Evolutionary conservation across 1,140 invertebrate species (phyloP), one percentile per base, ranked within the genome.

Genomic region (Lineus longissimus): DNA sequence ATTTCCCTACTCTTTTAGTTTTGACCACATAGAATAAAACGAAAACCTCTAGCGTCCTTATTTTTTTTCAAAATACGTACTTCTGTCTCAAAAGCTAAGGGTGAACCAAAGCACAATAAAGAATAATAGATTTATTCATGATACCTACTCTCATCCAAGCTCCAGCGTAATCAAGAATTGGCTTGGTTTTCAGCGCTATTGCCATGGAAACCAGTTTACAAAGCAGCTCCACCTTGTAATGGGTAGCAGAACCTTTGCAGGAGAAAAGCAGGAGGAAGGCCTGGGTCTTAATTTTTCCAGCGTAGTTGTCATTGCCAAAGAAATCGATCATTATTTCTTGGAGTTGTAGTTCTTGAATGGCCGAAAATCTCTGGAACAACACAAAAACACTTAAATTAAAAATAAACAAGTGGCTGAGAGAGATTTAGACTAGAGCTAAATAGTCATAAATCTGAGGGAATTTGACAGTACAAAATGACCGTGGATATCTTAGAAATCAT

Each of bases 141-240:
- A 43, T 23, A 51, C 47, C n/a, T 23, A 51, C 47, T 6, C n/a
- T 51, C 47, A 51, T 51, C 47, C 47, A 51, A 27, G 47, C 47
- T 7, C 19, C 47, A 6, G 47, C 47, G 47, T 27, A 51, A 51
- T 51, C 47, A 27, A 51, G 47, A 51, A 51, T 19, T n/a, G 6
- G 6, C 25, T 19, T 23, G 4, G 19, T 7, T 27, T 51, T 51
- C 19, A 51, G 4, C 6, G 19, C 47, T 6, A 51, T 27, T 9
- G 47, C 47, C 47, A 51, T 51, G 9, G 47, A 51, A 23, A 51
- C 47, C 19, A 51, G 47, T 51, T 51, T 19, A 51, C n/a, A 51
- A 6, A 51, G 47, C 25, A 51, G 47, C 4, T 51, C 47, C 47
- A 51, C 25, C n/a, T 51, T 51, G 33, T 36, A 36, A n/a, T 51